Conservation (phyloP, 2,888 invertebrate species). For the Chironomus tentans region DNA sequence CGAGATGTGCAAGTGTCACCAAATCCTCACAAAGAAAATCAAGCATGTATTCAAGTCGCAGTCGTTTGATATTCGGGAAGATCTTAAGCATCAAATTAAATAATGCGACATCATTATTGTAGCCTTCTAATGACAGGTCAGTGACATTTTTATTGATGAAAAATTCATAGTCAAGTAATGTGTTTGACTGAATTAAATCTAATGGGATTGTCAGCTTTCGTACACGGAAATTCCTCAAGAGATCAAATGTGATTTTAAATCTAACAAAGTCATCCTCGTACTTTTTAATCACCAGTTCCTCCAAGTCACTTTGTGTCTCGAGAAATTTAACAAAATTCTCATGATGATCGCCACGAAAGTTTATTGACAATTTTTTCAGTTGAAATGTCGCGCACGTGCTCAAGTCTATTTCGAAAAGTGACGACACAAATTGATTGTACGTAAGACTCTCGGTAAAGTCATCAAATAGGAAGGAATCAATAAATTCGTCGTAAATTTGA, state of each 20-base stretch:
- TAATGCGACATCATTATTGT: slow-evolving; percentile 13
- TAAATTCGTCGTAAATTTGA: slow-evolving; percentile 21
- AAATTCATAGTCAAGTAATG: not conserved
- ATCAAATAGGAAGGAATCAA: slow-evolving; percentile 20
- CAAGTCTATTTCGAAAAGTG: slow-evolving; percentile 20
- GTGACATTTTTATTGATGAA: slow-evolving; percentile 14
- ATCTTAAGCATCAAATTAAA: slow-evolving; percentile 17
- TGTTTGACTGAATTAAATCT: slow-evolving; percentile 11
- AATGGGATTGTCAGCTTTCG: slow-evolving; percentile 18
- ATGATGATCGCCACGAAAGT: slow-evolving; percentile 21
- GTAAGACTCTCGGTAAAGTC: slow-evolving; percentile 22
- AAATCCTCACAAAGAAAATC: slow-evolving; percentile 17
- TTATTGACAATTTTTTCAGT: slow-evolving; percentile 19
- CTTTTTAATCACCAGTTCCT: slow-evolving; percentile 19
- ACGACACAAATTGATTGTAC: slow-evolving; percentile 20
- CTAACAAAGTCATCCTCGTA: slow-evolving; percentile 24
- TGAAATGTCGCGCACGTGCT: slow-evolving; percentile 9
- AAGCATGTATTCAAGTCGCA: slow-evolving; percentile 18
- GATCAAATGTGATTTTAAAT: slow-evolving; percentile 21
- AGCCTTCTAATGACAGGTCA: not conserved
- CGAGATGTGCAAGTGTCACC: not conserved
- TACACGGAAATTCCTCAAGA: slow-evolving; percentile 10
- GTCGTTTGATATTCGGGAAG: slow-evolving; percentile 5
- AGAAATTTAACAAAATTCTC: slow-evolving; percentile 18
- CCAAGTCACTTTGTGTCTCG: slow-evolving; percentile 5